Conservation (phyloP, 2,797 vertebrate species). For the Chaetophractus vellerosus region DNA sequence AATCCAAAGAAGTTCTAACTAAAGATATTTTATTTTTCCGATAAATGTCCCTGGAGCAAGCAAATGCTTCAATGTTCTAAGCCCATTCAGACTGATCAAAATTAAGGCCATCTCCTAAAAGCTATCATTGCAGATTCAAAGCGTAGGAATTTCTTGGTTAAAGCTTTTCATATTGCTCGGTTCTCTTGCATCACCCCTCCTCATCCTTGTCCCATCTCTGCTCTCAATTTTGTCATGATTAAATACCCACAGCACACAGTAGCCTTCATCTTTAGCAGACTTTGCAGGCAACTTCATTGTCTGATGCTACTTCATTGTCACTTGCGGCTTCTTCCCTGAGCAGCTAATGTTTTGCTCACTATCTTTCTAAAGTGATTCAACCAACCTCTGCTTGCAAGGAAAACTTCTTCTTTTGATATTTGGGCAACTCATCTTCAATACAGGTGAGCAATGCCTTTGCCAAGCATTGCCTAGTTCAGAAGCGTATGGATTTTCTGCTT, state of each 20-base stretch:
- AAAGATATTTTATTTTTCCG: slow-evolving; percentile 66
- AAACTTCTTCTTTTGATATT: slow-evolving; percentile 20
- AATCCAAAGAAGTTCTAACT: slow-evolving; percentile 46
- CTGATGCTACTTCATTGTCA: background rate
- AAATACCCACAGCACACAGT: background rate
- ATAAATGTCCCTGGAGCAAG: slow-evolving; percentile 59
- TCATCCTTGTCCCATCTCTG: slow-evolving; percentile 9
- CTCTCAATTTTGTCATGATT: slow-evolving; percentile 4
- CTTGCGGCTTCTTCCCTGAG: slow-evolving; percentile 21
- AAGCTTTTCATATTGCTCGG: background rate
- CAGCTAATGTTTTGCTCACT: background rate
- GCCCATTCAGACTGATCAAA: slow-evolving; percentile 69
- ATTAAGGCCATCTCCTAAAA: slow-evolving; percentile 57
- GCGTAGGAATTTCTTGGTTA: slow-evolving; percentile 21
- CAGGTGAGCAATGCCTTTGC: background rate
- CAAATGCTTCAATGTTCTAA: slow-evolving; percentile 54
- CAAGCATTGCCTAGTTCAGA: slow-evolving; percentile 17
- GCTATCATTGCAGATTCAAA: background rate
- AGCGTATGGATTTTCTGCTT: background rate
- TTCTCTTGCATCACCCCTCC: background rate
- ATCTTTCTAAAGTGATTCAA: slow-evolving; percentile 23
- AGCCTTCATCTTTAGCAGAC: slow-evolving; percentile 24
- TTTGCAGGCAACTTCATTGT: slow-evolving; percentile 3
- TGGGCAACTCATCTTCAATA: background rate
- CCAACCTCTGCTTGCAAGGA: background rate